Evolutionary conservation across 2,888 invertebrate species (phyloP).

Genomic region (Nephrotoma guestfalica): DNA sequence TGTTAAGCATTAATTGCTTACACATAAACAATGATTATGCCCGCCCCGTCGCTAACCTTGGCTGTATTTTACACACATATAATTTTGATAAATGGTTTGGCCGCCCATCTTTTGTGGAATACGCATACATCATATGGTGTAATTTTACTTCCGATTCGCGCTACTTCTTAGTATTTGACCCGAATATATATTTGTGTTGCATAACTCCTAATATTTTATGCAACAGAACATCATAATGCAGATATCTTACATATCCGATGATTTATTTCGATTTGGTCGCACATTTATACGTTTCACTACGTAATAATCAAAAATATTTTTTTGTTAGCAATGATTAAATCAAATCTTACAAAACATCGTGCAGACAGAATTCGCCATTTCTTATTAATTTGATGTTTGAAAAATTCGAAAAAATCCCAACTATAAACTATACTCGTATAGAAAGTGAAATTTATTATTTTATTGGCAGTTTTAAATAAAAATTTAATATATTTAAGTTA

Average conservation of each 20-base stretch:
- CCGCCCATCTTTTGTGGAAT: background rate
- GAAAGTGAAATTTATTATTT: background rate
- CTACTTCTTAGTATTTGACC: background rate
- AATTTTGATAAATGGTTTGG: background rate
- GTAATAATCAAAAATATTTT: background rate
- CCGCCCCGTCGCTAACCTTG: background rate
- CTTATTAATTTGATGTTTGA: no score
- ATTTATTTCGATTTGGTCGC: background rate
- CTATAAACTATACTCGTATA: background rate
- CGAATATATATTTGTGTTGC: background rate
- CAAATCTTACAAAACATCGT: background rate
- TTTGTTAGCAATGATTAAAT: background rate
- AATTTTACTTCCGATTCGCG: background rate
- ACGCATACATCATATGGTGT: background rate
- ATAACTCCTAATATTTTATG: background rate
- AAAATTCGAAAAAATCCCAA: background rate
- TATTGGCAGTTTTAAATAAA: background rate
- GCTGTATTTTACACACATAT: background rate
- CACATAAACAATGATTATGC: background rate
- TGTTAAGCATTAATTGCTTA: background rate
- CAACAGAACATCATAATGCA: background rate
- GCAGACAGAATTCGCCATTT: background rate
- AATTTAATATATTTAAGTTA: no score
- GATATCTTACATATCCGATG: background rate
- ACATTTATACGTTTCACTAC: background rate